These are phyloP conservation scores for Drosophila subquinaria DNA, from an alignment of 2,888 invertebrate genomes.

Conservation along the genomic window DNA sequence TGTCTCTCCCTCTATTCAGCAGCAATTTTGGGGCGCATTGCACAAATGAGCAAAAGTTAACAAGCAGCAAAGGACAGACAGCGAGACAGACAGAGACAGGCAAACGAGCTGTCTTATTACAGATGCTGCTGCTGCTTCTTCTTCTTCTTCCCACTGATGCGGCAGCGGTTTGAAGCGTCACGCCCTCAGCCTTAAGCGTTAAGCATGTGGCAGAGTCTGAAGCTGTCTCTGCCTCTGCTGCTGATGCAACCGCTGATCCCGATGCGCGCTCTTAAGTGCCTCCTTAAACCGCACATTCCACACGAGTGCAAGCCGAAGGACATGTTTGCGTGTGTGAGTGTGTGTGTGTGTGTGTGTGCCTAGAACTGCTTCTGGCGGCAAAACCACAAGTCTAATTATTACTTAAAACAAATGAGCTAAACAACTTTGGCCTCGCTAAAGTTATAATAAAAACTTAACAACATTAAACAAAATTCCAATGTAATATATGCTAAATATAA, in stretches of 20 bases:
- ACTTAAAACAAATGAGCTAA: slow-evolving; percentile 63
- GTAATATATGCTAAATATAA: background rate
- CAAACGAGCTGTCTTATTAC: slow-evolving; percentile 78
- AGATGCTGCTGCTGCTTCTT: slow-evolving; percentile 36
- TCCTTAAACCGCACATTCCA: slow-evolving; percentile 29
- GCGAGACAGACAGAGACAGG: slow-evolving; percentile 16
- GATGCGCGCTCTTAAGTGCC: slow-evolving; percentile 57
- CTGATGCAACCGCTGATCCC: slow-evolving; percentile 42
- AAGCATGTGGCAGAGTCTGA: slow-evolving; percentile 51
- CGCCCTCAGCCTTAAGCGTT: slow-evolving; percentile 53
- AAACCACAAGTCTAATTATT: slow-evolving; percentile 68
- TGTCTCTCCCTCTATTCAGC: slow-evolving; percentile 10
- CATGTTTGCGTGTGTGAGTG: background rate
- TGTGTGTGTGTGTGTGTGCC: background rate
- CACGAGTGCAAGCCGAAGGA: slow-evolving; percentile 12
- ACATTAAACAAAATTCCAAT: slow-evolving; percentile 5
- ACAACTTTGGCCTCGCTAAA: slow-evolving; percentile 40
- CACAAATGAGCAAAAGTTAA: slow-evolving; percentile 78
- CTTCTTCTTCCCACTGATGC: slow-evolving; percentile 10
- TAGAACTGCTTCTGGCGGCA: slow-evolving; percentile 15
- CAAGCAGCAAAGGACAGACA: slow-evolving; percentile 48
- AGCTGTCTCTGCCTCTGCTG: slow-evolving; percentile 26
- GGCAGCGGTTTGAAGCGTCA: slow-evolving; percentile 56
- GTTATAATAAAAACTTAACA: slow-evolving; percentile 24
- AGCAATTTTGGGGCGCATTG: slow-evolving; percentile 37